phyloP scores from a whole-genome alignment of 2,888 invertebrate genomes.

The Agapetus fuscipes region DNA sequence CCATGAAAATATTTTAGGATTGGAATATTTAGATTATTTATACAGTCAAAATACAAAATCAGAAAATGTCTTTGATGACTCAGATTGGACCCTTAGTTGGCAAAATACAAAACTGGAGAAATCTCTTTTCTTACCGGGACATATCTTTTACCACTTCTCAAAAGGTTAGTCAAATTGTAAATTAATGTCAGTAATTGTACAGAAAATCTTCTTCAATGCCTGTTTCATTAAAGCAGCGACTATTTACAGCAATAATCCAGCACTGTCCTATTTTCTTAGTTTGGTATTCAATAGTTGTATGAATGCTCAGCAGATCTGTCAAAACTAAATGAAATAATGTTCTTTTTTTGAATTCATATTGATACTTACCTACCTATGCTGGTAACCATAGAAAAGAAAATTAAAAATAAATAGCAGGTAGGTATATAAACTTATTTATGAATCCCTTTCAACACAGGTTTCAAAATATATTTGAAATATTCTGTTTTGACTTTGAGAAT shows the following conservation, averaged over 20 bases:
- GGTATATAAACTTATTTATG: no score
- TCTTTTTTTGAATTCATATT: no score
- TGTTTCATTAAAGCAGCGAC: background rate
- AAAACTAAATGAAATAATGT: no score
- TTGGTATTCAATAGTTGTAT: no score
- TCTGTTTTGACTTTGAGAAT: no score
- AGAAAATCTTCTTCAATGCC: background rate
- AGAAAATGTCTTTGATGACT: constrained; percentile 39
- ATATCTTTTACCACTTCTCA: constrained; percentile 56
- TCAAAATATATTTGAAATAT: no score
- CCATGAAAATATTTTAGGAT: constrained; percentile 1
- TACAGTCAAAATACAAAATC: constrained; percentile 11
- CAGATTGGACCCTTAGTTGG: constrained; percentile 47
- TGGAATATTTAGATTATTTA: constrained; percentile 1
- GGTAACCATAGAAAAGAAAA: no score
- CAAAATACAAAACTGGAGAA: constrained; percentile 45
- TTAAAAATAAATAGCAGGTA: no score
- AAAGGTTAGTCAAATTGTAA: constrained; percentile 44
- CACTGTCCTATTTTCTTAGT: background rate
- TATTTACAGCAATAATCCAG: background rate
- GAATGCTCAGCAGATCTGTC: no score
- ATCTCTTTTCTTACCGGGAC: constrained; percentile 33
- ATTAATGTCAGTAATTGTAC: background rate
- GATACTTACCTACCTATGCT: no score
- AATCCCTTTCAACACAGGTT: no score